Conservation (phyloP, 2,888 invertebrate species). For the Agriotes lineatus region DNA sequence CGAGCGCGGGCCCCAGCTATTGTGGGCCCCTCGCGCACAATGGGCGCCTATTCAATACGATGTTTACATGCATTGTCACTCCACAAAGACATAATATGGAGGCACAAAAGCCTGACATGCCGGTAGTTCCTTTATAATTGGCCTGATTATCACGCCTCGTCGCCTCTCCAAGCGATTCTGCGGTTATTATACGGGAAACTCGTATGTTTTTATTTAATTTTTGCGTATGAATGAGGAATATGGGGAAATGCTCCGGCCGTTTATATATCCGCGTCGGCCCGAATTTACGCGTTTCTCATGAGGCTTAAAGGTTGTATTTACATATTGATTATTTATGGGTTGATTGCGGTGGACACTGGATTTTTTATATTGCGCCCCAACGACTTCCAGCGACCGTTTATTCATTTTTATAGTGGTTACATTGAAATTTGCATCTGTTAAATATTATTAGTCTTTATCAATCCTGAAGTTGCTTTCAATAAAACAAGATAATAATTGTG, state of each 20-base stretch:
- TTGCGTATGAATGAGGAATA: slow-evolving; percentile 28
- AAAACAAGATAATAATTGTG: too few relatives aligned
- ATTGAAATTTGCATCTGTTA: too few relatives aligned
- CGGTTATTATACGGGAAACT: slow-evolving; percentile 41
- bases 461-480: too few relatives aligned
- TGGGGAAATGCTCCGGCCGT: slow-evolving; percentile 25
- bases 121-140: slow-evolving; percentile 61
- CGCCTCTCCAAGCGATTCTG: slow-evolving; percentile 54
- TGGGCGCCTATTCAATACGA: slow-evolving; percentile 58
- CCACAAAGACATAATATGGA: slow-evolving; percentile 60
- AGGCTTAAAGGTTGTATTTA: slow-evolving; percentile 26
- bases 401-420: too few relatives aligned
- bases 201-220: slow-evolving; percentile 32
- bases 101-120: slow-evolving; percentile 58
- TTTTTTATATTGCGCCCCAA: too few relatives aligned
- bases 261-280: not conserved
- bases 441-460: too few relatives aligned
- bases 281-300: slow-evolving; percentile 34
- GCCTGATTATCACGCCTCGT: slow-evolving; percentile 62
- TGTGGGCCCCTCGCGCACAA: slow-evolving; percentile 47
- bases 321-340: slow-evolving; percentile 5
- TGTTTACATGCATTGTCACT: slow-evolving; percentile 61
- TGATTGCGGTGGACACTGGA: too few relatives aligned
- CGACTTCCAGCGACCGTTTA: too few relatives aligned
- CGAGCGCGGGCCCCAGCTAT: slow-evolving; percentile 47